Evolutionary conservation across 2,113 vertebrate genomes (phyloP), one percentile per base, ranked within the genome.

Genomic region (Riparia riparia): DNA sequence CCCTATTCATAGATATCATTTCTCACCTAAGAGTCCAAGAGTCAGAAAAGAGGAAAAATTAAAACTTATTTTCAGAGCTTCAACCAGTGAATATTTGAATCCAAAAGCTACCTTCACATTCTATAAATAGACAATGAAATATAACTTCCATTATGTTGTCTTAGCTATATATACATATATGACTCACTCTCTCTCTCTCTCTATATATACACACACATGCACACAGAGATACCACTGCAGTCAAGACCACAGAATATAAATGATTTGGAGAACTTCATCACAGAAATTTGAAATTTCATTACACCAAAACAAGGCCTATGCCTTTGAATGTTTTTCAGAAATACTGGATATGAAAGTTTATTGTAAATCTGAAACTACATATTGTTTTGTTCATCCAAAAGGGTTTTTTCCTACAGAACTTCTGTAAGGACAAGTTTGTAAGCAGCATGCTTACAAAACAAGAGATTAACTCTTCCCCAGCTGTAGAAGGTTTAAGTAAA

Each of bases 371-470:
- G 61, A 17, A 77, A 70, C 19, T 14, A 29, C 0, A 0, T 7
- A 10, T 89, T 71, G 78, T 72, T 84, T 47, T 37, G 8, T 44
- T 71, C 22, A 47, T 51, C 16, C 31, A 58, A 37, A 72, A 19
- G 11, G 3, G 1, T 2, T 2, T n/a, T 37, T 57, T 70, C 13
- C 32, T 47, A 22, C 12, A 61, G 16, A 68, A 12, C 3, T 7
- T 4, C 29, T 47, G 6, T 22, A 82, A 70, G 12, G 8, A 57
- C 31, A 88, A 18, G 10, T 31, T 77, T 57, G 17, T 9, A 79
- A 17, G 5, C 24, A 82, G 13, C 32, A 37, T 17, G 12, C 14
- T 60, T 74, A 70, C 11, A 41, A 25, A 84, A 68, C 2, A 58
- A 66, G 32, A 70, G 11, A 34, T 26, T 4, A 86, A 18, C 10